phyloP scores from a whole-genome alignment of 2,888 invertebrate genomes.

The Campaea margaritaria region DNA sequence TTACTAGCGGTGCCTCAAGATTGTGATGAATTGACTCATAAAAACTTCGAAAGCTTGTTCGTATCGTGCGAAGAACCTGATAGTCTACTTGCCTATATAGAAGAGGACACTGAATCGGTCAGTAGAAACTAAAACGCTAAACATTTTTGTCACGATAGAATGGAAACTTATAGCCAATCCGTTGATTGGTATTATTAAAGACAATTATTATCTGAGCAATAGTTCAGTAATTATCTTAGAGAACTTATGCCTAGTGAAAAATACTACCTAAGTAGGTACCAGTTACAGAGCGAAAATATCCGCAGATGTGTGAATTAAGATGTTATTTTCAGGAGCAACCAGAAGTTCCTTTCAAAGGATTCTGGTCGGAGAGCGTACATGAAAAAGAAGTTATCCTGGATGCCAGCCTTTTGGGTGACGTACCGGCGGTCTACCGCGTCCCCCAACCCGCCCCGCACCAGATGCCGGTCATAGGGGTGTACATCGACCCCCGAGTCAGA shows the following conservation, averaged over 20 bases:
- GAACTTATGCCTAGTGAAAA: too few relatives aligned
- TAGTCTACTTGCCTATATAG: conserved; percentile 26
- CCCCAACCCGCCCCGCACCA: conserved; percentile 86
- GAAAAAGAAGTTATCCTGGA: conserved; percentile 80
- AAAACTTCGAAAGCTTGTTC: conserved; percentile 25
- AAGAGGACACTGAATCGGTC: conserved; percentile 40
- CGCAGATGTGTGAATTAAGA: conserved; percentile 22
- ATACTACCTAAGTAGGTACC: too few relatives aligned
- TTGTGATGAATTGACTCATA: conserved; percentile 25
- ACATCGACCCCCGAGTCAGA: conserved; percentile 89
- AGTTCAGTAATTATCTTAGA: too few relatives aligned
- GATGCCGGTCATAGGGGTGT: conserved; percentile 89
- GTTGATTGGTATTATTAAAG: too few relatives aligned
- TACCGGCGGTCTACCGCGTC: conserved; percentile 87
- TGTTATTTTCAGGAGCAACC: conserved; percentile 61
- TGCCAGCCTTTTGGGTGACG: conserved; percentile 86
- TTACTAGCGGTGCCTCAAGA: conserved; percentile 35
- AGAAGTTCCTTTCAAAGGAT: conserved; percentile 63
- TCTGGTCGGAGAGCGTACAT: conserved; percentile 62
- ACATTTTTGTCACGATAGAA: not conserved
- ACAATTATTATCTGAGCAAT: too few relatives aligned
- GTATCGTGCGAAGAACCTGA: conserved; percentile 26
- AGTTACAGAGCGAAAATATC: not conserved
- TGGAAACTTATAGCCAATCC: too few relatives aligned
- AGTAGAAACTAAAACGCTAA: conserved; percentile 14